A percentile compares a stretch with the other conserved stretches of the same genome.
Conservation (phyloP, 2,113 vertebrate genomes). For the Oophaga pumilio region DNA sequence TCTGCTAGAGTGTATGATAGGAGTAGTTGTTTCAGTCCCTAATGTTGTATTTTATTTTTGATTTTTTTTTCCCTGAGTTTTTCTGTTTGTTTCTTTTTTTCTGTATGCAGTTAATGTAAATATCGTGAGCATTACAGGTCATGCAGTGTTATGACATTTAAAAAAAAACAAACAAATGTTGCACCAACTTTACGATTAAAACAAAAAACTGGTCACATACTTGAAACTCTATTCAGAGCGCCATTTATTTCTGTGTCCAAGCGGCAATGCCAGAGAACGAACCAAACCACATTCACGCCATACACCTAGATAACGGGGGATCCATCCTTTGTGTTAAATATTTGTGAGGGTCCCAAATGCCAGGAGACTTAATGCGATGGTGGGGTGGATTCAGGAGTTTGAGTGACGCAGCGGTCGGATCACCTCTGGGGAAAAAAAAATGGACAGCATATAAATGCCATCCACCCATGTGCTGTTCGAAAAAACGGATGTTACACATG, state of each 20-base stretch:
- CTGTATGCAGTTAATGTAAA: constrained; percentile 92
- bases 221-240: constrained; percentile 80
- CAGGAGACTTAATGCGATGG: too few relatives aligned
- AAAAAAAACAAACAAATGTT: constrained; percentile 81
- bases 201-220: constrained; percentile 85
- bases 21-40: constrained; percentile 79
- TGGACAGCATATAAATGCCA: too few relatives aligned
- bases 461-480: too few relatives aligned
- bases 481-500: too few relatives aligned
- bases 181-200: constrained; percentile 95
- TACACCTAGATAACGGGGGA: constrained; percentile 56
- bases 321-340: neutral
- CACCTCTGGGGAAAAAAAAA: too few relatives aligned
- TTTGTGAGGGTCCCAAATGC: too few relatives aligned
- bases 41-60: constrained; percentile 62
- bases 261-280: neutral
- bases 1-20: constrained; percentile 77
- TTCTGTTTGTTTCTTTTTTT: constrained; percentile 72
- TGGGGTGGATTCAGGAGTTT: too few relatives aligned
- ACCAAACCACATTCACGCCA: too few relatives aligned
- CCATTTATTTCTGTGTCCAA: constrained; percentile 79
- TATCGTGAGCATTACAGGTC: constrained; percentile 95
- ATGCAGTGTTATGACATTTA: constrained; percentile 93
- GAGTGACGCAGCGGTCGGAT: too few relatives aligned
- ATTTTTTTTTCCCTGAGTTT: constrained; percentile 43